Evolutionary conservation across 2,113 vertebrate genomes (phyloP), one percentile per base, ranked within the genome.

Genomic region (Centropus unirufus): DNA sequence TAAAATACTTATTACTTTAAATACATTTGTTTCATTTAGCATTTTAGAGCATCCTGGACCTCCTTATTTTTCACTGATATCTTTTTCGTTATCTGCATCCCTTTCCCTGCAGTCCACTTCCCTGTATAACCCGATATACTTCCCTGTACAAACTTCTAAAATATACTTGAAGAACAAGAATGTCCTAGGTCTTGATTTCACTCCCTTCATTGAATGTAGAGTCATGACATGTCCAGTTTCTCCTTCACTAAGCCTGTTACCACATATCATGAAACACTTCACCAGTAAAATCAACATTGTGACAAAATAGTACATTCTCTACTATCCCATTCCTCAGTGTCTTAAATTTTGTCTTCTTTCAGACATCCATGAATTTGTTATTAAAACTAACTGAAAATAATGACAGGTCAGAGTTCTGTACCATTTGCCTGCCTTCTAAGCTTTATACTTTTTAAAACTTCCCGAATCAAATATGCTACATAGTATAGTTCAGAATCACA

Each of bases 1-100:
- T 83, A 96, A 95, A 93, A 88, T 81, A 39, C 68, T 86, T 67
- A 86, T 95, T 91, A 90, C 39, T 91, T 95, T 83, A 95, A 94
- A 83, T 93, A 90, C 30, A 26, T 36, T 47, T 52, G 61, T 63
- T 93, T 96, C 87, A 96, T 88, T 95, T 90, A 61, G 26, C 47
- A 49, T 92, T 95, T 92, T 90, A 88, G 40, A 90, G 44, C 47
- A 86, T 86, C 8, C 10, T 90, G 17, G 57, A 66, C 67, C 47
- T 94, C 68, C 64, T 67, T 17, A 62, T 77, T 93, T 90, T 93
- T 91, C 79, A 78, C 30, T 64, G 44, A 6, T 74, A 36, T 70
- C 32, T 61, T 83, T 91, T 92, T 88, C 72, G 83, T 51, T 83
- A 30, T 59, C 67, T 87, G 21, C 61, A 86, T 81, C 36, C 15